A percentile compares a stretch with the other conserved stretches of the same genome.
phyloP scores from a whole-genome alignment of 2,113 vertebrate genomes.

The Pimephales promelas region DNA sequence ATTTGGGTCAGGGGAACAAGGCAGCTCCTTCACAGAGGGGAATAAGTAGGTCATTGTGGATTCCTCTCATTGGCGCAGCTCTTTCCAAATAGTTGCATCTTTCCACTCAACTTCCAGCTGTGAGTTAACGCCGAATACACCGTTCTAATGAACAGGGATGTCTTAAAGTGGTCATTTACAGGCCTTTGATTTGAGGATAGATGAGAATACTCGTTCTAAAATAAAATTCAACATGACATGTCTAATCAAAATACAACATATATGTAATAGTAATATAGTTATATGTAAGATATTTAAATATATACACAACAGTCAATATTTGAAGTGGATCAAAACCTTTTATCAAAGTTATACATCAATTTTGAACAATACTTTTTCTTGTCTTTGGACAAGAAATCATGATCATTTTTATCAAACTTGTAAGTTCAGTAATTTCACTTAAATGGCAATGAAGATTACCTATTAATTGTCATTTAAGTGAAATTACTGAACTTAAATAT shows the following conservation, averaged over 20 bases:
- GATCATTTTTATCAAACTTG: too few relatives aligned
- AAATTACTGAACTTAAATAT: too few relatives aligned
- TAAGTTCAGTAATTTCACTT: too few relatives aligned
- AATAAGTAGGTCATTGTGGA: conserved; percentile 76
- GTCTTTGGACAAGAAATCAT: too few relatives aligned
- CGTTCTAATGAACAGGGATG: conserved; percentile 7
- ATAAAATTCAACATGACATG: background rate
- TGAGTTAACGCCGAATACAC: conserved; percentile 61
- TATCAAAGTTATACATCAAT: too few relatives aligned
- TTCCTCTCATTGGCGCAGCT: conserved; percentile 74
- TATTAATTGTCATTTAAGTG: too few relatives aligned
- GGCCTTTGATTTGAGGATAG: background rate
- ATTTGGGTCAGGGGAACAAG: conserved; percentile 67
- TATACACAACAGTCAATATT: too few relatives aligned
- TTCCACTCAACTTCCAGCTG: conserved; percentile 73
- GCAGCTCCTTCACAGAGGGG: conserved; percentile 64
- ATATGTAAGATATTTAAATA: background rate
- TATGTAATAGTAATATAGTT: background rate
- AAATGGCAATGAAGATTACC: too few relatives aligned
- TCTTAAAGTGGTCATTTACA: conserved; percentile 7
- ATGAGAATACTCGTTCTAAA: background rate
- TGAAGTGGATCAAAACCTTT: too few relatives aligned
- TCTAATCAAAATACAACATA: background rate
- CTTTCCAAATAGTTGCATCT: conserved; percentile 74
- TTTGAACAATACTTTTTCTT: too few relatives aligned